A percentile compares a stretch with the other conserved stretches of the same genome.
These are phyloP conservation scores for Cnemophilus loriae DNA, from an alignment of 2,113 vertebrate species.

Conservation along the genomic window DNA sequence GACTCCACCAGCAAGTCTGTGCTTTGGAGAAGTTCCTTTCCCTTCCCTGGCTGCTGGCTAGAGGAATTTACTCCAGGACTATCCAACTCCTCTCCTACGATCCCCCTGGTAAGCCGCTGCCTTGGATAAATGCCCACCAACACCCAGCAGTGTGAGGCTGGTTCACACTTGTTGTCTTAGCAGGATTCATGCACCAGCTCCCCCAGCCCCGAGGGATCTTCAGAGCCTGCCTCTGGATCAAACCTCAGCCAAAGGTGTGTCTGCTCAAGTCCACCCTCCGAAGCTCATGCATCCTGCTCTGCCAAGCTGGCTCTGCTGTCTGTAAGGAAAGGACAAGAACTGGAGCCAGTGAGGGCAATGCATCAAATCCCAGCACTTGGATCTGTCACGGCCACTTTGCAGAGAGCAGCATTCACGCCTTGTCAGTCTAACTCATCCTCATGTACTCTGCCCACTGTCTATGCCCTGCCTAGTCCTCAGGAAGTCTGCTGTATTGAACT, in stretches of 20 bases:
- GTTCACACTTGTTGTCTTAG: not conserved
- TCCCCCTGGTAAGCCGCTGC: not conserved
- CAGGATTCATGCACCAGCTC: not conserved
- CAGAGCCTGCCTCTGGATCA: not conserved
- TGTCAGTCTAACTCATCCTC: not conserved
- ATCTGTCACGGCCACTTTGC: not conserved
- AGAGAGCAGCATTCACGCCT: not conserved
- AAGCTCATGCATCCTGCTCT: not conserved
- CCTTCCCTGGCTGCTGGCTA: not conserved
- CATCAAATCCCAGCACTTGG: not conserved
- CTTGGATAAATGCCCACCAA: not conserved
- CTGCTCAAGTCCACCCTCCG: not conserved
- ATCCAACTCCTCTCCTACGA: not conserved
- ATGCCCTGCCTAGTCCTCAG: not conserved
- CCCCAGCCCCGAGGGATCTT: not conserved
- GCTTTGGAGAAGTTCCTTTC: not conserved
- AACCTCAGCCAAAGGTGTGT: not conserved
- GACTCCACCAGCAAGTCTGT: not conserved
- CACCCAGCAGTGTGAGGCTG: accelerated
- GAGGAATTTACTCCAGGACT: not conserved
- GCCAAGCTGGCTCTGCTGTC: not conserved
- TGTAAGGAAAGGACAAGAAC: not conserved
- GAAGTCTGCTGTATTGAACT: not conserved
- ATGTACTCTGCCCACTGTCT: not conserved
- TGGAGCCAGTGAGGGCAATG: not conserved